Evolutionary conservation across 35 echinoderm and acorn worm genomes (phyloP).

Genomic region (Holothuria glaberrima): DNA sequence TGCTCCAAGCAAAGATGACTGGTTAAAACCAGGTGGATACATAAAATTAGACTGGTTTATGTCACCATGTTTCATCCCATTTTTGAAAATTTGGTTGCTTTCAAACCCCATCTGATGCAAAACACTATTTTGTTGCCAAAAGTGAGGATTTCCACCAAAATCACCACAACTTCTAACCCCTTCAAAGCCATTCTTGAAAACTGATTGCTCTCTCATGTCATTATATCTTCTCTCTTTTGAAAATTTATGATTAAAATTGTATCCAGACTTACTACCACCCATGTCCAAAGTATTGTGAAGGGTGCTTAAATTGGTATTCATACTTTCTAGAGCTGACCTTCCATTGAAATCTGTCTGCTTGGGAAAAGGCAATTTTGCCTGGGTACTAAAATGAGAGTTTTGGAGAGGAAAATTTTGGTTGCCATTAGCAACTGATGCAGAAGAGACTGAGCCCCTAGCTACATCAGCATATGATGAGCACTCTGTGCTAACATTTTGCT

Average conservation of each 20-base stretch:
- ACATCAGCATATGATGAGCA: slow-evolving; percentile 56
- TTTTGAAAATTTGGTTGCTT: neutral
- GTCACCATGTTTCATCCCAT: neutral
- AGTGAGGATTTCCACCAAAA: slow-evolving; percentile 23
- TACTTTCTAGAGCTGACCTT: too few relatives aligned
- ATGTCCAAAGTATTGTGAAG: neutral
- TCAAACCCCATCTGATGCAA: slow-evolving; percentile 14
- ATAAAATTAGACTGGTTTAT: neutral
- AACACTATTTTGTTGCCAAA: neutral
- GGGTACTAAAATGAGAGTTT: neutral
- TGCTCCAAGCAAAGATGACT: neutral
- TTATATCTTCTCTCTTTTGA: too few relatives aligned
- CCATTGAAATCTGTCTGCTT: too few relatives aligned
- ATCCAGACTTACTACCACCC: neutral
- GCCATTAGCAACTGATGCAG: neutral
- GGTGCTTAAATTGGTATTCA: neutral
- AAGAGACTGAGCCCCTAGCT: slow-evolving; percentile 11
- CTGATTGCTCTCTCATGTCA: too few relatives aligned
- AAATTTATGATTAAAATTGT: neutral
- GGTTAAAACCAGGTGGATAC: neutral
- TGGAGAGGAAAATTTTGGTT: neutral
- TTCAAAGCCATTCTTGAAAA: slow-evolving; percentile 5
- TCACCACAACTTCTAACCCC: slow-evolving; percentile 16
- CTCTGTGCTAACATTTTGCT: neutral
- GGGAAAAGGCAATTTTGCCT: neutral